These are phyloP conservation scores for Melieria omissa DNA, from an alignment of 2,888 invertebrate species.

Conservation along the genomic window DNA sequence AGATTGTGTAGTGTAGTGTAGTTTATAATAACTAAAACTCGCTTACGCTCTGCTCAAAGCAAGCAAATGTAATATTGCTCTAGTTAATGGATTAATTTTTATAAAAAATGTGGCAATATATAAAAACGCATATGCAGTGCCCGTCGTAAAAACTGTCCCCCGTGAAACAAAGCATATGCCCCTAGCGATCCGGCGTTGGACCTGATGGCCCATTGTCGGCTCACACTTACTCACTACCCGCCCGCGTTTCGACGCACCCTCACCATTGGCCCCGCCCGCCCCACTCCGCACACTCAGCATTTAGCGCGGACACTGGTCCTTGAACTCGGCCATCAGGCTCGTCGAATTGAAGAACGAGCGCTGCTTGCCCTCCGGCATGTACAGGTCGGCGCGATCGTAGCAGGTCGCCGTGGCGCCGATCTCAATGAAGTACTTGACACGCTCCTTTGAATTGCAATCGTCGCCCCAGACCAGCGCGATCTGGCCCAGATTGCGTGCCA, in stretches of 20 bases:
- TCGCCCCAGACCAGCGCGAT: constrained; percentile 98
- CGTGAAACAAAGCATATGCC: neutral
- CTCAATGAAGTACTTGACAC: constrained; percentile 84
- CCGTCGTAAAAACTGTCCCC: neutral
- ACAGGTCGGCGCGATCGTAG: constrained; percentile 86
- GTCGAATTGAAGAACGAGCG: constrained; percentile 57
- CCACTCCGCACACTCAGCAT: neutral
- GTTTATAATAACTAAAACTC: too few relatives aligned
- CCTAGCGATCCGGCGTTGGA: neutral
- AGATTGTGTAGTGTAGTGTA: too few relatives aligned
- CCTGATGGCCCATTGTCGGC: neutral
- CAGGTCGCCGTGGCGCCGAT: constrained; percentile 95
- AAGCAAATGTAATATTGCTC: neutral
- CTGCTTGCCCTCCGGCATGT: constrained; percentile 54
- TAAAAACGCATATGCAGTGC: constrained; percentile 10
- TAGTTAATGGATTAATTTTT: constrained; percentile 12
- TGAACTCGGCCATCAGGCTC: constrained; percentile 52
- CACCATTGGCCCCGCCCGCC: neutral
- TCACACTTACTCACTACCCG: constrained; percentile 17
- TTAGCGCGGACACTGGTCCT: constrained; percentile 52
- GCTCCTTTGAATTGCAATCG: constrained; percentile 87
- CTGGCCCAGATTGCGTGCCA: constrained; percentile 81
- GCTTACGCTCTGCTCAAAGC: too few relatives aligned
- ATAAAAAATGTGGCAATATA: constrained; percentile 16
- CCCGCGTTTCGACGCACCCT: neutral